Evolutionary conservation across 2,113 vertebrate species (phyloP).

Genomic region (Ceratotherium simum): DNA sequence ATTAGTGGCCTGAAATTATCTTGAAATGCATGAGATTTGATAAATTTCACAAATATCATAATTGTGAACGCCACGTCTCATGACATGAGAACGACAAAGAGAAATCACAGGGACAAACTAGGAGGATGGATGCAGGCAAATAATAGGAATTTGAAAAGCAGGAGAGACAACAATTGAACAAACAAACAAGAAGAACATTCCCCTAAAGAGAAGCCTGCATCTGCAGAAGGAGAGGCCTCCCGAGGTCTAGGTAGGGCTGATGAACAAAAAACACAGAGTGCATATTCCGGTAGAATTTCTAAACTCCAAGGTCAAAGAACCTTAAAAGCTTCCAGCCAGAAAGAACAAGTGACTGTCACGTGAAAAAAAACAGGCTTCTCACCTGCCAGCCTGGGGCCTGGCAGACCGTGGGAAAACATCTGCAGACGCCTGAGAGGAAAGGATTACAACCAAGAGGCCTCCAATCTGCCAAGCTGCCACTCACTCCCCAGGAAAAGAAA

Average conservation of each 20-base stretch:
- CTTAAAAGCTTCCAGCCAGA: conserved; percentile 19
- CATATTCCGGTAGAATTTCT: background rate
- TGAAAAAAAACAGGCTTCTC: conserved; percentile 3
- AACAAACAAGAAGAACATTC: background rate
- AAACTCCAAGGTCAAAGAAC: conserved; percentile 20
- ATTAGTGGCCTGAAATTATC: background rate
- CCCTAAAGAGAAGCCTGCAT: background rate
- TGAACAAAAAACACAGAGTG: background rate
- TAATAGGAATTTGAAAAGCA: background rate
- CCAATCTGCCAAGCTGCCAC: background rate
- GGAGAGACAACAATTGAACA: background rate
- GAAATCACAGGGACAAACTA: background rate
- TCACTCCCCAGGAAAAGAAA: background rate
- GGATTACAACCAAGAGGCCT: background rate
- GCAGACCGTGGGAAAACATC: conserved; percentile 26
- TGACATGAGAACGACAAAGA: background rate
- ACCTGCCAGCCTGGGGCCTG: background rate
- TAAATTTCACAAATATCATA: background rate
- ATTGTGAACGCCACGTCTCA: background rate
- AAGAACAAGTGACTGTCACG: background rate
- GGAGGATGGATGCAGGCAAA: background rate
- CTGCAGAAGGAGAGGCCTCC: background rate
- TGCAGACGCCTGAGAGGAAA: background rate
- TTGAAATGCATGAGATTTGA: background rate
- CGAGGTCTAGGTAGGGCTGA: background rate